phyloP scores from a whole-genome alignment of 2,113 vertebrate species.

The Heterotilapia buettikoferi region DNA sequence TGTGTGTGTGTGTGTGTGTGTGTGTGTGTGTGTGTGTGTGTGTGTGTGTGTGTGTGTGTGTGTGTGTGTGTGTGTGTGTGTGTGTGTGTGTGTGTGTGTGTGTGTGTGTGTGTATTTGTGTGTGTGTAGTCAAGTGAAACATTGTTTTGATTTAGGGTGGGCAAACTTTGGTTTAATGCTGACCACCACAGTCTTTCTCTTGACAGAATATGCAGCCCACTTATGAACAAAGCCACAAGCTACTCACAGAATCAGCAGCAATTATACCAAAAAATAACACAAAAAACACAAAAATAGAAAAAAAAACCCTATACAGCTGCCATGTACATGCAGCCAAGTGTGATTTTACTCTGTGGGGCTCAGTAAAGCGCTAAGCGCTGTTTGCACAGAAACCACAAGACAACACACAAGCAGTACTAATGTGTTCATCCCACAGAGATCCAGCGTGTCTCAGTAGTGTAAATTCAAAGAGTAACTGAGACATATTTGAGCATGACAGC shows the following conservation, averaged over 20 bases:
- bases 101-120: not conserved
- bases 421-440: not conserved
- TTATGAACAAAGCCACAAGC: constrained; percentile 43
- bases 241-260: not conserved
- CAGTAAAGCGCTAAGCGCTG: constrained; percentile 11
- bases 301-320: not conserved
- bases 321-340: constrained; percentile 22
- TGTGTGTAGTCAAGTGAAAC: constrained; percentile 2
- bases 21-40: not conserved
- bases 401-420: not conserved
- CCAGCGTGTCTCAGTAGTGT: not conserved
- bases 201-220: constrained; percentile 69
- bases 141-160: not conserved
- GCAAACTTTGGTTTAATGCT: constrained; percentile 30
- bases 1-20: not conserved
- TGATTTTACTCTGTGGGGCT: constrained; percentile 14
- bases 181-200: constrained; percentile 28
- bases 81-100: not conserved
- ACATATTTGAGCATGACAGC: not conserved
- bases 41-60: not conserved
- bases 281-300: not conserved
- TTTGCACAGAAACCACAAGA: constrained; percentile 15
- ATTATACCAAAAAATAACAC: not conserved
- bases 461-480: not conserved
- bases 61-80: not conserved